Evolutionary conservation across 2,888 invertebrate species (phyloP).

Genomic region (Gibbula magus): DNA sequence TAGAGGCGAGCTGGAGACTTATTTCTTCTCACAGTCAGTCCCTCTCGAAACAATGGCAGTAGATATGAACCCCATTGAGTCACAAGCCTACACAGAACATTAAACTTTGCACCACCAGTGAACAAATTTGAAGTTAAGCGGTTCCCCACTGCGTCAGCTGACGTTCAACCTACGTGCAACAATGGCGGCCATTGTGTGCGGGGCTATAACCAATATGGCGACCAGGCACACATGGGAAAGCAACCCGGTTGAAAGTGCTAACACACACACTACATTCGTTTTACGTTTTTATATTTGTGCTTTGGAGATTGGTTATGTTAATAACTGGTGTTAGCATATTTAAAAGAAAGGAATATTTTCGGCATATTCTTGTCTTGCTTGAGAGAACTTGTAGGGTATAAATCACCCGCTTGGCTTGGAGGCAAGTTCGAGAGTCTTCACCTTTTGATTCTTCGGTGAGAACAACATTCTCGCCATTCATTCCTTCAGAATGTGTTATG

Average conservation of each 20-base stretch:
- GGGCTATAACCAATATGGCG: neutral
- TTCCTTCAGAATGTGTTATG: no score
- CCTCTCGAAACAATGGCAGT: neutral
- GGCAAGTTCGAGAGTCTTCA: neutral
- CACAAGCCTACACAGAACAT: constrained; percentile 15
- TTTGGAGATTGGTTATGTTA: no score
- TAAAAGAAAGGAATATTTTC: neutral
- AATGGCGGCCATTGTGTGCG: constrained; percentile 1
- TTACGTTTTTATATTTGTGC: neutral
- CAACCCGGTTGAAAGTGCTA: neutral
- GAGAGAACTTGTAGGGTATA: neutral
- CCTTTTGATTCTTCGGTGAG: no score
- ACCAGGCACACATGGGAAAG: neutral
- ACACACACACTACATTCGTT: neutral
- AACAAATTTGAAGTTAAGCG: constrained; percentile 23
- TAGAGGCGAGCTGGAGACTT: no score
- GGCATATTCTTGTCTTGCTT: neutral
- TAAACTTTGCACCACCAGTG: constrained; percentile 17
- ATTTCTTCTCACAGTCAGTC: no score
- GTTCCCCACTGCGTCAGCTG: neutral
- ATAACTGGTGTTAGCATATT: neutral
- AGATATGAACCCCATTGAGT: constrained; percentile 11
- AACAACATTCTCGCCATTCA: no score
- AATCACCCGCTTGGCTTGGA: neutral
- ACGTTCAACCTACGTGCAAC: neutral